A percentile compares a stretch with the other conserved stretches of the same genome.
Conservation (phyloP, 2,113 vertebrate genomes). For the Gymnorhina tibicen region DNA sequence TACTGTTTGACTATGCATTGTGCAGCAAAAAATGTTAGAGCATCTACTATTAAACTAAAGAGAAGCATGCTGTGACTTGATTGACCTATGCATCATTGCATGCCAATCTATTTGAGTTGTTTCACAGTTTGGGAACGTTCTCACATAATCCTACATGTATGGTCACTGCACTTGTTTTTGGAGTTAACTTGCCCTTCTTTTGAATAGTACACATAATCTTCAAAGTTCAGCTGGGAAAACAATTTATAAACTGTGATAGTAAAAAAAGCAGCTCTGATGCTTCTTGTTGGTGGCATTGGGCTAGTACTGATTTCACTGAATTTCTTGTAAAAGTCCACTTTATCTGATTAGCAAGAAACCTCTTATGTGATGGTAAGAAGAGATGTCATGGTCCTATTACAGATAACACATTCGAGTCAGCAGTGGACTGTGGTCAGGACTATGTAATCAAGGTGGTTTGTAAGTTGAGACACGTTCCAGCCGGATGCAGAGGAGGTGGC, state of each 20-base stretch:
- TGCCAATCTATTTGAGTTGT: conserved; percentile 18
- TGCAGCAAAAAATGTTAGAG: neutral
- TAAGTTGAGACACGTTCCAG: neutral
- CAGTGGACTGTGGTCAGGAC: neutral
- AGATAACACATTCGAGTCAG: neutral
- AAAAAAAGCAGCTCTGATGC: neutral
- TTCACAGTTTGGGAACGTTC: conserved; percentile 23
- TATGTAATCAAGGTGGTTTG: neutral
- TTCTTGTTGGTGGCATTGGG: neutral
- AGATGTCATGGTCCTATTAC: neutral
- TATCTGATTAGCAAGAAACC: neutral
- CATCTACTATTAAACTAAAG: conserved; percentile 7
- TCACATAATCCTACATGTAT: neutral
- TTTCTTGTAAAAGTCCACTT: neutral
- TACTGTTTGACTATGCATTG: neutral
- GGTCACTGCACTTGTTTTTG: conserved; percentile 8
- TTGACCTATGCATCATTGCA: conserved; percentile 34
- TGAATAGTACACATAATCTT: neutral
- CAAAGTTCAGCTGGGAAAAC: neutral
- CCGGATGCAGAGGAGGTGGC: neutral
- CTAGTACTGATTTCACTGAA: neutral
- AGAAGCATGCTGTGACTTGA: conserved; percentile 50
- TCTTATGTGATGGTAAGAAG: neutral
- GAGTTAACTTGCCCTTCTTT: conserved; percentile 1
- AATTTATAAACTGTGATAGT: neutral